Conservation (phyloP, 2,888 invertebrate genomes). For the Atrina japonica region DNA sequence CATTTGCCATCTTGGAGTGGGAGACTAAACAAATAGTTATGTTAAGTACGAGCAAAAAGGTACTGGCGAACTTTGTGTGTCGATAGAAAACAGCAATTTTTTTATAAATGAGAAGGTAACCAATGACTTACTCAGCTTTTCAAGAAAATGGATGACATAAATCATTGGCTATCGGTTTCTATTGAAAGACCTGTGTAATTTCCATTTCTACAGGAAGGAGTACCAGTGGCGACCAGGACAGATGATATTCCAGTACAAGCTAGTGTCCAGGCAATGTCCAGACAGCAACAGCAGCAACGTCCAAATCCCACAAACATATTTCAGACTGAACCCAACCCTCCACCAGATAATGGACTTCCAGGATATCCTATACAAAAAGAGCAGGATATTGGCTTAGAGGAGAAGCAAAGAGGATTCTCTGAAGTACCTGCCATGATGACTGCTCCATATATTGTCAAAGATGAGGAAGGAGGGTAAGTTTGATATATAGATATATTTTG, state of each 20-base stretch:
- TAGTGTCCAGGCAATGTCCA: not conserved
- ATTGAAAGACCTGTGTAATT: not conserved
- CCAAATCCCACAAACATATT: not conserved
- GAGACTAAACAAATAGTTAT: not conserved
- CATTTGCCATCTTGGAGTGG: no score
- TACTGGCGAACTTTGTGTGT: no score
- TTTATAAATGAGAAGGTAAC: not conserved
- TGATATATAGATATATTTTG: no score
- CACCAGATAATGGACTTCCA: not conserved
- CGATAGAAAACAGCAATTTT: not conserved
- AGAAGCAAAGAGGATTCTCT: constrained; percentile 4
- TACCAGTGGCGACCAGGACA: constrained; percentile 17
- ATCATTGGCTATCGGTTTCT: not conserved
- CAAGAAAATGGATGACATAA: not conserved
- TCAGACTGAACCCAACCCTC: not conserved
- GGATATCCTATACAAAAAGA: not conserved
- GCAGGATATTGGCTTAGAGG: not conserved
- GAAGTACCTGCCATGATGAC: constrained; percentile 17
- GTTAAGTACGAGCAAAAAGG: not conserved
- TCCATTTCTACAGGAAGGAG: constrained; percentile 8
- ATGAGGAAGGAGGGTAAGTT: constrained; percentile 59
- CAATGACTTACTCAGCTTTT: not conserved
- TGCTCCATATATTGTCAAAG: constrained; percentile 48
- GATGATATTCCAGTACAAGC: constrained; percentile 13
- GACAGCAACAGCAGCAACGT: constrained; percentile 1